Conservation (phyloP, 2,888 invertebrate genomes). For the Idaea dimidiata region DNA sequence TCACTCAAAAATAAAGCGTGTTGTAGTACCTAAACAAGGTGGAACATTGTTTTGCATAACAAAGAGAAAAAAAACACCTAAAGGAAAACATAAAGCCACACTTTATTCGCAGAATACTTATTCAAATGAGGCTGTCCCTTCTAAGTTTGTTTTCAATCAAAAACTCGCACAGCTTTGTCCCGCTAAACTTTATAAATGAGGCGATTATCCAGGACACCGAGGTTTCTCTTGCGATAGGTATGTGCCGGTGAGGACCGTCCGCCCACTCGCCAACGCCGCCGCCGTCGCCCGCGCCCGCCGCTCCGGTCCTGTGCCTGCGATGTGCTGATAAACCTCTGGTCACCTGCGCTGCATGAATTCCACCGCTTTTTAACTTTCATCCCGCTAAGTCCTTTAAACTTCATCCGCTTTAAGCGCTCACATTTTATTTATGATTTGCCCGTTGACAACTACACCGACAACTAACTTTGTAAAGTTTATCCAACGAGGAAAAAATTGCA, state of each 20-base stretch:
- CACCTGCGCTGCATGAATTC: constrained; percentile 79
- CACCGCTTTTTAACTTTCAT: constrained; percentile 78
- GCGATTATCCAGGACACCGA: constrained; percentile 74
- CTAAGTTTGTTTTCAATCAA: constrained; percentile 82
- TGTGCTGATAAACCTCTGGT: constrained; percentile 74
- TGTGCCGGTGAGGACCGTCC: constrained; percentile 41
- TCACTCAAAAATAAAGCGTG: constrained; percentile 81
- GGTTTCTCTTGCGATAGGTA: constrained; percentile 64
- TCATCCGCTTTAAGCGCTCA: constrained; percentile 67
- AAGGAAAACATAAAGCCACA: constrained; percentile 81
- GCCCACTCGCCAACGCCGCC: constrained; percentile 23
- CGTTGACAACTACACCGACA: constrained; percentile 61
- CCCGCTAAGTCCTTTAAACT: constrained; percentile 73
- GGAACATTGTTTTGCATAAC: constrained; percentile 81
- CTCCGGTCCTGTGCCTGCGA: constrained; percentile 49
- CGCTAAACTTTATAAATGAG: constrained; percentile 81
- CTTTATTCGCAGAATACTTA: constrained; percentile 81
- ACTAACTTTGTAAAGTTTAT: constrained; percentile 57
- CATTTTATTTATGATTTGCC: constrained; percentile 74
- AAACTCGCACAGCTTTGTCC: constrained; percentile 79
- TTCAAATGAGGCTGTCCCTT: constrained; percentile 81
- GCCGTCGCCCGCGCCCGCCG: constrained; percentile 25
- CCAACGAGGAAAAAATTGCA: constrained; percentile 37
- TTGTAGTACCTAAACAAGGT: constrained; percentile 81
- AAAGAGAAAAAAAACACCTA: constrained; percentile 79